Conservation (phyloP, 2,888 invertebrate genomes). For the Caenorhabditis drosophilae region DNA sequence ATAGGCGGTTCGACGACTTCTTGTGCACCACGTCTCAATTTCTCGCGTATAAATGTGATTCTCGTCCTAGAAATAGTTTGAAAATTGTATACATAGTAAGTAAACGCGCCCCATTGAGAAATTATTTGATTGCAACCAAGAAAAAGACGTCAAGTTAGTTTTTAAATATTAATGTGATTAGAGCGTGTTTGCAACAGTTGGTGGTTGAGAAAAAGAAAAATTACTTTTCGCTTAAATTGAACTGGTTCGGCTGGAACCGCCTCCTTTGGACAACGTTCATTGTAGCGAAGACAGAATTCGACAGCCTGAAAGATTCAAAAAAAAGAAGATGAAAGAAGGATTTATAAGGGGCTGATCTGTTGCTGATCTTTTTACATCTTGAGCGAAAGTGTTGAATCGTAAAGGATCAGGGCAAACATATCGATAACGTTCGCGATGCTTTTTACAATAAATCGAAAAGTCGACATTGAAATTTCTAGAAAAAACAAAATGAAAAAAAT, state of each 20-base stretch:
- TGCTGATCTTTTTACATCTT: slow-evolving; percentile 27
- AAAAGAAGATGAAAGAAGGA: too few species aligned
- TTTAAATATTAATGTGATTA: too few species aligned
- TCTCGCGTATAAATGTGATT: slow-evolving; percentile 49
- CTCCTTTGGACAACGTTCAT: slow-evolving; percentile 42
- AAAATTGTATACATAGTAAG: not conserved
- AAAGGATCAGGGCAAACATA: slow-evolving; percentile 52
- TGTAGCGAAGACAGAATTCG: slow-evolving; percentile 48
- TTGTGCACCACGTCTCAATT: slow-evolving; percentile 42
- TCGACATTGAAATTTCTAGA: slow-evolving; percentile 44
- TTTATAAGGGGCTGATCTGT: not conserved
- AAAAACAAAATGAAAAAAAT: not conserved
- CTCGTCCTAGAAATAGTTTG: slow-evolving; percentile 19
- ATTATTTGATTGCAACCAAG: too few species aligned
- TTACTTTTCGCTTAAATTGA: slow-evolving; percentile 35
- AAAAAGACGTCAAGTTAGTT: too few species aligned
- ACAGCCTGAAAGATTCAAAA: slow-evolving; percentile 32
- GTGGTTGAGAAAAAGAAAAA: too few species aligned
- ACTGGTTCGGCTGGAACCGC: slow-evolving; percentile 38
- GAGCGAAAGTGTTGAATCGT: slow-evolving; percentile 43
- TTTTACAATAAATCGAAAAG: slow-evolving; percentile 43
- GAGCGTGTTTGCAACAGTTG: too few species aligned
- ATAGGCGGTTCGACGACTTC: slow-evolving; percentile 28
- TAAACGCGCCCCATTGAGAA: not conserved
- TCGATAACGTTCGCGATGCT: slow-evolving; percentile 39